Evolutionary conservation across 2,113 vertebrate genomes (phyloP), one percentile per base, ranked within the genome.

Genomic region (Sprattus sprattus): DNA sequence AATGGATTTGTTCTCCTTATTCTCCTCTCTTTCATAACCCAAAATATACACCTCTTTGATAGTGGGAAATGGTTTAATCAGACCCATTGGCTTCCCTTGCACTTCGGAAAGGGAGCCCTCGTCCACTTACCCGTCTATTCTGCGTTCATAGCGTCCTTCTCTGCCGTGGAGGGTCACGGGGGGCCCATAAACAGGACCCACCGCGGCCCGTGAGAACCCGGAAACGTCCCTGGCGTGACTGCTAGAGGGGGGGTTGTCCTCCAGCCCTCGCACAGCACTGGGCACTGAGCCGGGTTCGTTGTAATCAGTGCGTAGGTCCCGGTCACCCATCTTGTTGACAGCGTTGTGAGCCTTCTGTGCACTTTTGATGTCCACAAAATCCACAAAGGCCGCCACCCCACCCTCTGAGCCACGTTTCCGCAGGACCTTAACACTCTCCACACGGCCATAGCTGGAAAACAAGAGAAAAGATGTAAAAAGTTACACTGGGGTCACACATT

Each of bases 281-380:
- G 98, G 98, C 93, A 99, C 98, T 92, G 98, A 99, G 94, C 98
- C 98, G 86, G 98, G 98, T 93, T 99, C 98, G 95, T 99, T 99
- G 96, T 99, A 99, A 97, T 99, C 98, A 93, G 98, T 99, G 94
- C 98, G 97, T 87, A 99, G 98, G 95, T 99, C 98, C 94, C 98
- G 96, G 89, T 99, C 98, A 84, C 98, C 98, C 98, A 99, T 99
- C 96, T 99, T 99, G 96, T 99, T 99, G 95, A 99, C 97, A 50
- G 98, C 97, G 94, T 99, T 99, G 94, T 99, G 98, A 91, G 98
- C 98, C 93, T 99, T 99, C 94, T 99, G 98, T 10, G 98, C 98
- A 93, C 98, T 99, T 96, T 99, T 99, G 93, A 99, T 99, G 97
- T 99, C 98, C 95, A 99, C 98, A 96, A 99, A 99, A 97, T 99